phyloP scores from a whole-genome alignment of 1,140 invertebrate genomes.

The Zaprionus ghesquierei region DNA sequence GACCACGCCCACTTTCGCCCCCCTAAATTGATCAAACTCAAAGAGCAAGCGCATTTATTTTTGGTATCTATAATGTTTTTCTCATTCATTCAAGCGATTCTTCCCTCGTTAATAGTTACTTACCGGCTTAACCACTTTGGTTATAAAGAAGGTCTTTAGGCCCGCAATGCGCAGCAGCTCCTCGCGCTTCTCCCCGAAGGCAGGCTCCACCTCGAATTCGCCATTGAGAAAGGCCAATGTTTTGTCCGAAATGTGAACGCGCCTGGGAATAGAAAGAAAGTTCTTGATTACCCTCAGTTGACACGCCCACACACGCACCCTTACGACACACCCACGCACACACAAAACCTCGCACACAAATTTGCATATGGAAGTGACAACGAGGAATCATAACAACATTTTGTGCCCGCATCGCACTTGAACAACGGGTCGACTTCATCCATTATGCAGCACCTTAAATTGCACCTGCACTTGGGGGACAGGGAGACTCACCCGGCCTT shows the following conservation, averaged over 20 bases:
- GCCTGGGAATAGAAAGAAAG: slow-evolving; percentile 84
- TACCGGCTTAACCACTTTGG: slow-evolving; percentile 92
- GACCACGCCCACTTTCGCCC: too few species aligned
- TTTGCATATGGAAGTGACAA: slow-evolving; percentile 62
- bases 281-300: not conserved
- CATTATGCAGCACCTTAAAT: slow-evolving; percentile 48
- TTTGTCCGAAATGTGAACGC: slow-evolving; percentile 97
- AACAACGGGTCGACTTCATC: slow-evolving; percentile 13
- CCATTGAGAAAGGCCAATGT: slow-evolving; percentile 95
- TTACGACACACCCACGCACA: not conserved
- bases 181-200: slow-evolving; percentile 93
- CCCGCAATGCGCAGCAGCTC: slow-evolving; percentile 93
- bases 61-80: too few species aligned
- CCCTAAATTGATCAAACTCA: too few species aligned
- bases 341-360: slow-evolving; percentile 21
- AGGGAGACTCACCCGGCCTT: slow-evolving; percentile 91
- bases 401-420: not conserved
- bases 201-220: slow-evolving; percentile 97
- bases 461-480: not conserved
- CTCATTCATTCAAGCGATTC: too few species aligned
- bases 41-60: too few species aligned
- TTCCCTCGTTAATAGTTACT: slow-evolving; percentile 70
- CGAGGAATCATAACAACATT: slow-evolving; percentile 49
- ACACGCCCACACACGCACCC: not conserved
- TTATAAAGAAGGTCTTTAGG: slow-evolving; percentile 96